phyloP scores from a whole-genome alignment of 1,140 invertebrate species.

The Drosophila parabipectinata region DNA sequence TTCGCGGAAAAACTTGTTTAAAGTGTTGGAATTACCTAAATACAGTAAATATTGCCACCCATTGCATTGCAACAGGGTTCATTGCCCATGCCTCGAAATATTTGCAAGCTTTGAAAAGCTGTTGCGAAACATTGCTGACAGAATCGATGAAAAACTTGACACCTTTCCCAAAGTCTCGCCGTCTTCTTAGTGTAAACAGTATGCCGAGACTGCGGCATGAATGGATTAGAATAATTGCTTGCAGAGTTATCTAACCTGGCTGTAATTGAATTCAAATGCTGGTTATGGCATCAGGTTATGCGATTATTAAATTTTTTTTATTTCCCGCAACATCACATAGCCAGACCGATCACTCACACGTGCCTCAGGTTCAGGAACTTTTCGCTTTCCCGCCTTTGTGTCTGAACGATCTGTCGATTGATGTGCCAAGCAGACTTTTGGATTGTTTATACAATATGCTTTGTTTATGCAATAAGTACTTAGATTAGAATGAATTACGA shows the following conservation, averaged over 20 bases:
- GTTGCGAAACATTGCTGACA: constrained; percentile 36
- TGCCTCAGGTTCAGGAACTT: constrained; percentile 21
- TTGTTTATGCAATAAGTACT: constrained; percentile 36
- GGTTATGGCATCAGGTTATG: constrained; percentile 24
- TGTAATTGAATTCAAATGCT: not conserved
- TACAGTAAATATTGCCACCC: constrained; percentile 4
- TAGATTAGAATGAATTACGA: constrained; percentile 29
- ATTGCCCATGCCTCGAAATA: constrained; percentile 36
- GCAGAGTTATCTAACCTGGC: not conserved
- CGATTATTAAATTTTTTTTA: constrained; percentile 27
- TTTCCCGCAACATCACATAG: not conserved
- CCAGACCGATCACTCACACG: too few relatives aligned
- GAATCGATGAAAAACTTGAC: constrained; percentile 45
- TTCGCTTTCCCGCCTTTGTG: not conserved
- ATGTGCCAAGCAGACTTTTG: constrained; percentile 18
- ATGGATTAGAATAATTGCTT: not conserved
- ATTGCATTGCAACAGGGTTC: constrained; percentile 26
- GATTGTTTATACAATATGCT: constrained; percentile 11
- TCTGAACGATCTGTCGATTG: not conserved
- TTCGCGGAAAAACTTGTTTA: not conserved
- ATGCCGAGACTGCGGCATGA: not conserved
- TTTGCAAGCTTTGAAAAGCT: constrained; percentile 29
- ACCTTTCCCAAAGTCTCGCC: constrained; percentile 16
- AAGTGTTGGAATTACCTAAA: not conserved
- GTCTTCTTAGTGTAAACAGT: not conserved